A percentile compares a stretch with the other conserved stretches of the same genome.
phyloP scores from a whole-genome alignment of 2,888 invertebrate genomes.

The Synergus itoensis region DNA sequence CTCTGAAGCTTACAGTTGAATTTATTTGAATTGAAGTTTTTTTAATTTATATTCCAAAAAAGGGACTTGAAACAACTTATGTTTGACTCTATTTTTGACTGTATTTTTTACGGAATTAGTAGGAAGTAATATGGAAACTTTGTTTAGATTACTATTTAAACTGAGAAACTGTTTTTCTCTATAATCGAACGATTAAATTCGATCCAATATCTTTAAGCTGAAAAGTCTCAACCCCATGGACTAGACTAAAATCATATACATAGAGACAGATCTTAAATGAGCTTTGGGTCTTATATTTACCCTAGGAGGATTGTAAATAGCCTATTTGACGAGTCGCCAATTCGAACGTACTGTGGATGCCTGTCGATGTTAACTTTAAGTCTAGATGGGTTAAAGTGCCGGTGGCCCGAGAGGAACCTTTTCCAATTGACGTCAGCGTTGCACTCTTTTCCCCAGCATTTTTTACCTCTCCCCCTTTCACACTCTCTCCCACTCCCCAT shows the following conservation, averaged over 20 bases:
- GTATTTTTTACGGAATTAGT: no score
- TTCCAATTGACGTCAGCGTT: constrained; percentile 77
- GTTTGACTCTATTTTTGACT: no score
- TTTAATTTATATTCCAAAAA: no score
- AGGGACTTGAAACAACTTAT: no score
- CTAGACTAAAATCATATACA: background rate
- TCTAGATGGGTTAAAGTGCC: constrained; percentile 45
- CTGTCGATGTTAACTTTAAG: constrained; percentile 50
- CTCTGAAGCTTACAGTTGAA: no score
- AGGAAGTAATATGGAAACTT: no score
- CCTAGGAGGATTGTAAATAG: constrained; percentile 69
- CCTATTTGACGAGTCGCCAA: constrained; percentile 69
- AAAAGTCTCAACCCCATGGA: background rate
- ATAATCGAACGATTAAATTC: no score
- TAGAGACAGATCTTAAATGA: constrained; percentile 16
- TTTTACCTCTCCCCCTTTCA: constrained; percentile 47
- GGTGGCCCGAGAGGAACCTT: constrained; percentile 69
- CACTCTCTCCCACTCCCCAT: constrained; percentile 46
- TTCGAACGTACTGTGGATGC: constrained; percentile 58
- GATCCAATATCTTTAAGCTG: background rate
- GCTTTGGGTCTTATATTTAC: constrained; percentile 66
- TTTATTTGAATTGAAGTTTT: no score
- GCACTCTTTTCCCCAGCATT: constrained; percentile 62
- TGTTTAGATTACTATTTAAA: no score
- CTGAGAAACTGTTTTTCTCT: no score